Evolutionary conservation across 2,113 vertebrate species (phyloP).

Genomic region (Hepsetus odoe): DNA sequence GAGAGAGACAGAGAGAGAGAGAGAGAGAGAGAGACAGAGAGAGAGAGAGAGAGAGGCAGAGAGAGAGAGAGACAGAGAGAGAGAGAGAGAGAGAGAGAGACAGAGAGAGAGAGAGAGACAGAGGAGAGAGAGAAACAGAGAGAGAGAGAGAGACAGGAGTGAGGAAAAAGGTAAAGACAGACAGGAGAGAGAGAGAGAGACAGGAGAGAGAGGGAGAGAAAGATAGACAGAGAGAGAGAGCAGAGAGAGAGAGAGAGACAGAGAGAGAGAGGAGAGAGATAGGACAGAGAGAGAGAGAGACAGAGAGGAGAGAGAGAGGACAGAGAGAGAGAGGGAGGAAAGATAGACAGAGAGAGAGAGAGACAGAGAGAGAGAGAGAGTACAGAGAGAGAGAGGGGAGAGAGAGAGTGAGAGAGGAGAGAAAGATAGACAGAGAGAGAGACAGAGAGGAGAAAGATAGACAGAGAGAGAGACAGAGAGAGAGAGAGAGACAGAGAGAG

Average conservation of each 20-base stretch:
- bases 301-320: background rate
- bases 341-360: background rate
- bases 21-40: background rate
- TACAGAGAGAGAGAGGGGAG: too few relatives aligned
- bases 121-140: background rate
- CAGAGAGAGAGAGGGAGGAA: background rate
- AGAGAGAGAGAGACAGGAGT: too few relatives aligned
- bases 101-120: background rate
- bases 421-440: too few relatives aligned
- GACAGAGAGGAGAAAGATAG: too few relatives aligned
- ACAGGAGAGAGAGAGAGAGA: too few relatives aligned
- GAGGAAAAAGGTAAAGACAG: too few relatives aligned
- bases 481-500: too few relatives aligned
- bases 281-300: background rate
- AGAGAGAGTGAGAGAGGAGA: too few relatives aligned
- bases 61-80: background rate
- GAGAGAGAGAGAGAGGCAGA: background rate
- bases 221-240: too few relatives aligned
- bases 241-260: background rate
- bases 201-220: too few relatives aligned
- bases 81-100: background rate
- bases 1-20: slow-evolving; percentile 4
- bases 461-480: too few relatives aligned
- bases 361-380: background rate
- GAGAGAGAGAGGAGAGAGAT: background rate